A percentile compares a stretch with the other conserved stretches of the same genome.
Evolutionary conservation across 1,140 invertebrate genomes (phyloP).

Genomic region (Lucilia cuprina): DNA sequence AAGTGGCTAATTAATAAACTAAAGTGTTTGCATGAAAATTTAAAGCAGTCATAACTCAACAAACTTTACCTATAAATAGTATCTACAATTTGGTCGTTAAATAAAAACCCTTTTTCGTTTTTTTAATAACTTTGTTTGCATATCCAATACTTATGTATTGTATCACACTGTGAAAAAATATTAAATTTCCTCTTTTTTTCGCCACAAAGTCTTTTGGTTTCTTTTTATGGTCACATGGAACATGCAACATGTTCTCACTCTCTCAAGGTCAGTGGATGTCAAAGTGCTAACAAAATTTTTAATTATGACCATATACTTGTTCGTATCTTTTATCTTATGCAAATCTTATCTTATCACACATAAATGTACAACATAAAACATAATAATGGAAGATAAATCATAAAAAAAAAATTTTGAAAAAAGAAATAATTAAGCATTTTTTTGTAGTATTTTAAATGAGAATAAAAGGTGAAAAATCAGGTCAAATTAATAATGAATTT

Average conservation of each 20-base stretch:
- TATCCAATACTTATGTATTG: neutral
- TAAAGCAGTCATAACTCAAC: no score
- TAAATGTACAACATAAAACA: neutral
- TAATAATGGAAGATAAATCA: neutral
- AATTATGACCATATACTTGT: neutral
- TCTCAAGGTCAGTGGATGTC: neutral
- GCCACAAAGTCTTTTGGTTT: no score
- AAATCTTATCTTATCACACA: neutral
- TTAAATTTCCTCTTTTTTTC: neutral
- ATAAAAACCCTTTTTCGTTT: no score
- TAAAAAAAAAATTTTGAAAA: neutral
- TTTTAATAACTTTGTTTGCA: no score
- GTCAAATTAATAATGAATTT: no score
- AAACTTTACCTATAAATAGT: no score
- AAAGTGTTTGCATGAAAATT: no score
- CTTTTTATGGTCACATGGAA: neutral
- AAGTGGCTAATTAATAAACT: no score
- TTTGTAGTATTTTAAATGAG: no score
- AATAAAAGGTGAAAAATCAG: no score
- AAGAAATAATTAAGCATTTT: no score
- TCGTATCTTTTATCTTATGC: neutral
- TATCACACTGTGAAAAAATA: neutral
- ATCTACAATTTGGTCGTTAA: no score
- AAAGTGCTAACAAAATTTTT: neutral
- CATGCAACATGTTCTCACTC: conserved; percentile 1